Evolutionary conservation across 2,113 vertebrate species (phyloP).

Genomic region (Macaca nemestrina): DNA sequence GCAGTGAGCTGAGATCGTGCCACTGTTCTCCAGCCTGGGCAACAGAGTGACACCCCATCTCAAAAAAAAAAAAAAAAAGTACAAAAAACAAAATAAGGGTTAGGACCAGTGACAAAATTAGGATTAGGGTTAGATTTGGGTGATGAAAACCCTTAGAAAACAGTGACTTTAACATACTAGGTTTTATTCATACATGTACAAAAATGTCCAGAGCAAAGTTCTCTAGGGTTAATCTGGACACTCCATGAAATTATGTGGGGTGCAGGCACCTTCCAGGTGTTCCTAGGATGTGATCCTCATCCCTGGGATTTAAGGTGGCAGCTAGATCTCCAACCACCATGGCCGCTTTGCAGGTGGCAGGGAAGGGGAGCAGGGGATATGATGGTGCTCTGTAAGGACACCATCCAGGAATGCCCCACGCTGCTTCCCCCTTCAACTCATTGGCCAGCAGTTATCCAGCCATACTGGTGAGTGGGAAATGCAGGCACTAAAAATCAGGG

Average conservation of each 20-base stretch:
- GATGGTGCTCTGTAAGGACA: neutral
- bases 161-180: neutral
- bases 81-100: neutral
- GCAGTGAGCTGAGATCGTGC: neutral
- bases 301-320: neutral
- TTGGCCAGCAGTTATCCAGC: neutral
- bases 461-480: neutral
- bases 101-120: neutral
- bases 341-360: neutral
- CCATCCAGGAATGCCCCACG: no score
- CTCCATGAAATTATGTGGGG: neutral
- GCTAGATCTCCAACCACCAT: neutral
- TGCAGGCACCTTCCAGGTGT: neutral
- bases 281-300: neutral
- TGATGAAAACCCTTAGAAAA: neutral
- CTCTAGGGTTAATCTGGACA: neutral
- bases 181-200: neutral
- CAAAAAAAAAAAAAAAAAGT: neutral
- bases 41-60: neutral
- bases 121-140: neutral
- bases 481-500: neutral
- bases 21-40: neutral
- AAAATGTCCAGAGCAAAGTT: neutral
- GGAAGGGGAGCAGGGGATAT: fast-evolving
- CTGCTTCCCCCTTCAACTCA: fast-evolving